Evolutionary conservation across 1,140 invertebrate species (phyloP).

Genomic region (Drosophila paulistorum): DNA sequence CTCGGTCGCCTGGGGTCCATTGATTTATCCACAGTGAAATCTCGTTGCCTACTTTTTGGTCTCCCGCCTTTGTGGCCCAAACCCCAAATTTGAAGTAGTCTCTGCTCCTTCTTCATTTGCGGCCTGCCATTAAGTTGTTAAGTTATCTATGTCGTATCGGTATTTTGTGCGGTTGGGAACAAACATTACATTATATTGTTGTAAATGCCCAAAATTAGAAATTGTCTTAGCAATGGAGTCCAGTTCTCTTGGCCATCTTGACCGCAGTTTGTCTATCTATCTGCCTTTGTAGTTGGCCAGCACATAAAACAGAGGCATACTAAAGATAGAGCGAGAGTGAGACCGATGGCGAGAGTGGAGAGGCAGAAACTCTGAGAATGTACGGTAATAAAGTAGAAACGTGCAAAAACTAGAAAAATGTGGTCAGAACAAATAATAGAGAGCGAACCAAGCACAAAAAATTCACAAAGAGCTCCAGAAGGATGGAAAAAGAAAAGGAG

Average conservation of each 20-base stretch:
- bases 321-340: neutral
- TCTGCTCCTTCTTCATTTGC: constrained; percentile 57
- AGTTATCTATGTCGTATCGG: constrained; percentile 71
- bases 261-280: constrained; percentile 63
- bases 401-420: constrained; percentile 81
- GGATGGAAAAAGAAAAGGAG: constrained; percentile 1
- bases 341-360: neutral
- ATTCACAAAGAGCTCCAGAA: constrained; percentile 56
- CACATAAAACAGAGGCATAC: constrained; percentile 54
- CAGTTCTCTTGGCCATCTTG: constrained; percentile 40
- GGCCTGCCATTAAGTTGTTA: constrained; percentile 78
- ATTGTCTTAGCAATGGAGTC: constrained; percentile 40
- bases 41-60: constrained; percentile 57
- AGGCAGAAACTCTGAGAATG: constrained; percentile 25
- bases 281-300: constrained; percentile 47
- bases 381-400: constrained; percentile 79
- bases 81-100: neutral
- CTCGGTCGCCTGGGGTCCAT: constrained; percentile 12
- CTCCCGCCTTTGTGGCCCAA: constrained; percentile 27
- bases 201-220: constrained; percentile 76
- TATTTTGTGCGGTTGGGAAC: constrained; percentile 61
- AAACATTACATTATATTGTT: constrained; percentile 76
- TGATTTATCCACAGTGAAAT: constrained; percentile 67
- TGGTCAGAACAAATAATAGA: constrained; percentile 77
- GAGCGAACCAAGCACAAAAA: constrained; percentile 56